phyloP scores from a whole-genome alignment of 2,888 invertebrate genomes.

The Miltochrista miniata region DNA sequence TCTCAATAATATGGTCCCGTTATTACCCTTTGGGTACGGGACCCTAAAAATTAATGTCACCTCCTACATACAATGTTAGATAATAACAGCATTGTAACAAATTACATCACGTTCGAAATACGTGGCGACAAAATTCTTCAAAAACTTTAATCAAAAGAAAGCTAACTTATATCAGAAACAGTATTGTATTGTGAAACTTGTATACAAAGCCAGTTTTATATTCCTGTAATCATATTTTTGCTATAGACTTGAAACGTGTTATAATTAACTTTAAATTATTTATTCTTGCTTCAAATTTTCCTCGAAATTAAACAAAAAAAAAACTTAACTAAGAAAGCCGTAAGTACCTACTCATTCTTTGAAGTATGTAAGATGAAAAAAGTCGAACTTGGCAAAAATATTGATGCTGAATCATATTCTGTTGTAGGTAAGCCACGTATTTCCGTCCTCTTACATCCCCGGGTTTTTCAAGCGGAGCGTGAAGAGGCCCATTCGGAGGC shows the following conservation, averaged over 20 bases:
- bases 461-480: no score
- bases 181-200: background rate
- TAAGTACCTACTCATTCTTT: conserved; percentile 25
- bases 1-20: no score
- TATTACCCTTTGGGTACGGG: no score
- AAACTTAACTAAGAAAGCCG: no score
- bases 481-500: no score
- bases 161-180: background rate
- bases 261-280: background rate
- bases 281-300: background rate
- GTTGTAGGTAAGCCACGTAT: conserved; percentile 9
- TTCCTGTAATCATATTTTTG: conserved; percentile 2
- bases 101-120: background rate
- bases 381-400: conserved; percentile 7
- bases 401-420: conserved; percentile 10
- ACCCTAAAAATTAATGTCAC: no score
- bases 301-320: conserved; percentile 10
- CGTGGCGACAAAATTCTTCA: background rate
- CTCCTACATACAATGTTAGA: no score
- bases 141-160: background rate
- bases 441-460: no score
- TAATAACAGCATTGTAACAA: background rate
- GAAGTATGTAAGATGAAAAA: conserved; percentile 13
- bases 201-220: background rate
- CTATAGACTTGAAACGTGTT: background rate